Conservation (phyloP, 2,113 vertebrate species). For the Brachyhypopomus occidentalis region DNA sequence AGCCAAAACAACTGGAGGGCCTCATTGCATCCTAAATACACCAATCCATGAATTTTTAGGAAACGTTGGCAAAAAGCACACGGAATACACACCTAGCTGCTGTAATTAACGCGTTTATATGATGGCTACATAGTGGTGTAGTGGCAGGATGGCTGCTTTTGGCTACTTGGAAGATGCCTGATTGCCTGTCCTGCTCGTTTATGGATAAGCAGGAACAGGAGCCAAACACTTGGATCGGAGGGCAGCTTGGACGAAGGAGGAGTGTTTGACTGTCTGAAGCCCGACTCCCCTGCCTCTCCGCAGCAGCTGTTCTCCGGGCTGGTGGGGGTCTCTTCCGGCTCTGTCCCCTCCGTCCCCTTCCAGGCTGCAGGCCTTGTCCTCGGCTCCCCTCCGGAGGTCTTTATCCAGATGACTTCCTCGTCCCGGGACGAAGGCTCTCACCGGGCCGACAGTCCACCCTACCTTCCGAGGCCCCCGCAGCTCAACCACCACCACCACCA, state of each 20-base stretch:
- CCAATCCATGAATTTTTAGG: no score
- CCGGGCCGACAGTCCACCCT: slow-evolving; percentile 76
- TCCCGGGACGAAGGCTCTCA: slow-evolving; percentile 83
- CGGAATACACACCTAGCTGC: background rate
- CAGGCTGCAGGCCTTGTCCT: slow-evolving; percentile 88
- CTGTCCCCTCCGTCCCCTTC: slow-evolving; percentile 82
- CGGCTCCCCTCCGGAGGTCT: slow-evolving; percentile 87
- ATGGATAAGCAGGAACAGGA: slow-evolving; percentile 78
- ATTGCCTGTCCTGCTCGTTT: background rate
- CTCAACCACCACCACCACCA: slow-evolving; percentile 82
- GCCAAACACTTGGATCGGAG: slow-evolving; percentile 89
- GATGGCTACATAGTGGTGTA: no score
- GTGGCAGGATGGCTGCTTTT: no score
- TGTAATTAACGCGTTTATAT: no score
- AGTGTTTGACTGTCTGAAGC: slow-evolving; percentile 92
- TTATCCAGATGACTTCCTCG: slow-evolving; percentile 88
- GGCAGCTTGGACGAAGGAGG: slow-evolving; percentile 87
- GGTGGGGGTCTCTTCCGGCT: slow-evolving; percentile 79
- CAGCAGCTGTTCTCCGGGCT: slow-evolving; percentile 90
- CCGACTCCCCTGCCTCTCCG: slow-evolving; percentile 79
- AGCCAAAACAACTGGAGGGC: background rate
- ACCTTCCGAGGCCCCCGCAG: slow-evolving; percentile 80
- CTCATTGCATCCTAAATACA: background rate
- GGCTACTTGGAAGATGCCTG: background rate
- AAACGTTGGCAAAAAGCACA: no score